Conservation (phyloP, 2,888 invertebrate species). For the Noctua comes region DNA sequence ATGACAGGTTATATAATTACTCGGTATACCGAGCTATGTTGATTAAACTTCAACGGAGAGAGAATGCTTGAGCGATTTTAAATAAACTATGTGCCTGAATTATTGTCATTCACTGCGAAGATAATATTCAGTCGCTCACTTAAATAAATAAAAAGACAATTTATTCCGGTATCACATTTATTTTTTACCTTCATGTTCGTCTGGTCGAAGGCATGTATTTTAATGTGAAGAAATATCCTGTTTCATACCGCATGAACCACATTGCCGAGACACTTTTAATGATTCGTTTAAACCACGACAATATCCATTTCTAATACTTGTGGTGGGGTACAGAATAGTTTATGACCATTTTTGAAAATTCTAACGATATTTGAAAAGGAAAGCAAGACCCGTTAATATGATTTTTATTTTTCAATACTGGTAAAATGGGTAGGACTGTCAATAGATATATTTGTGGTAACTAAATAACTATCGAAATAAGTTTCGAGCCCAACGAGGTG, state of each 20-base stretch:
- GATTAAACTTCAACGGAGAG: conserved; percentile 47
- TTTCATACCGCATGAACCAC: conserved; percentile 70
- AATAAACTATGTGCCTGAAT: conserved; percentile 39
- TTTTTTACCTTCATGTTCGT: conserved; percentile 42
- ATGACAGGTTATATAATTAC: conserved; percentile 38
- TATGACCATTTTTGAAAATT: neutral
- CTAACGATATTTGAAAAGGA: neutral
- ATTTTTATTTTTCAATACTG: neutral
- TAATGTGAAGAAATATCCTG: conserved; percentile 57
- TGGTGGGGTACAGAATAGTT: neutral
- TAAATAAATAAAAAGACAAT: conserved; percentile 47
- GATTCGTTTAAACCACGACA: conserved; percentile 65
- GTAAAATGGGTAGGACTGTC: neutral
- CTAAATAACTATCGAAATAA: neutral
- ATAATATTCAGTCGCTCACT: conserved; percentile 44
- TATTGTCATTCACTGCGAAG: conserved; percentile 43
- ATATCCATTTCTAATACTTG: conserved; percentile 48
- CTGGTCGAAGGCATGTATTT: conserved; percentile 49
- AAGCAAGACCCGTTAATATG: neutral
- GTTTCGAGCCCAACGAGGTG: conserved; percentile 14
- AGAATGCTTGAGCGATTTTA: conserved; percentile 45
- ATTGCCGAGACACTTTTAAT: conserved; percentile 71
- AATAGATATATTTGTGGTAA: conserved; percentile 4
- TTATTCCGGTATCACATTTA: conserved; percentile 49
- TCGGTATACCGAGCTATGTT: conserved; percentile 55